phyloP scores from a whole-genome alignment of 2,888 invertebrate genomes.

The Geophilus truncorum region DNA sequence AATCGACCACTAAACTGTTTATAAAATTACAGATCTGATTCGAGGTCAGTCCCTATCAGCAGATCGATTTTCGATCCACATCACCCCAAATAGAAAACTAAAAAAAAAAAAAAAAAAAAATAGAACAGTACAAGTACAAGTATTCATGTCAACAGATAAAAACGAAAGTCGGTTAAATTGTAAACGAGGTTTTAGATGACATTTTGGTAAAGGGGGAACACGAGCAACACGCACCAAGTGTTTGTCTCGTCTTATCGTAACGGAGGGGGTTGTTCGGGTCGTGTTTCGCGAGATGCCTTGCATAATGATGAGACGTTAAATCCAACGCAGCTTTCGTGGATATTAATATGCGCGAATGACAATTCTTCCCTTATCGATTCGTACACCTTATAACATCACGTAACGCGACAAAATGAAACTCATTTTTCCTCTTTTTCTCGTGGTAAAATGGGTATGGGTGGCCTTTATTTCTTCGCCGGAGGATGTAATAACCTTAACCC shows the following conservation, averaged over 20 bases:
- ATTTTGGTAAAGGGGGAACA: not conserved
- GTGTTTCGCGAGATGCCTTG: not conserved
- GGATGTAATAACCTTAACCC: not conserved
- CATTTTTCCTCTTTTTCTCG: not conserved
- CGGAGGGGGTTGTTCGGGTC: not conserved
- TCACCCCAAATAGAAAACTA: not conserved
- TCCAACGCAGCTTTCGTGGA: not conserved
- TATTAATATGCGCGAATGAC: not conserved
- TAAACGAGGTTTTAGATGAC: not conserved
- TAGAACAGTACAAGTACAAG: not conserved
- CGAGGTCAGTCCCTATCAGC: not conserved
- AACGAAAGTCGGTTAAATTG: not conserved
- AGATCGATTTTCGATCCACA: too few species aligned
- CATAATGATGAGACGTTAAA: not conserved
- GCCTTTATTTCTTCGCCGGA: not conserved
- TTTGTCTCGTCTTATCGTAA: not conserved
- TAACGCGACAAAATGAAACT: not conserved
- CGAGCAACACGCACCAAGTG: not conserved
- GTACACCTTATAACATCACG: not conserved
- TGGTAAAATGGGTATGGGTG: not conserved
- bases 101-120: not conserved
- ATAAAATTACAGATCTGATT: not conserved
- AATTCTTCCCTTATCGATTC: not conserved
- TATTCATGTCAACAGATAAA: not conserved
- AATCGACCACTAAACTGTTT: not conserved